Base-by-base conservation (phyloP, 1,140 invertebrate species). In the Hestina assimilis region DNA sequence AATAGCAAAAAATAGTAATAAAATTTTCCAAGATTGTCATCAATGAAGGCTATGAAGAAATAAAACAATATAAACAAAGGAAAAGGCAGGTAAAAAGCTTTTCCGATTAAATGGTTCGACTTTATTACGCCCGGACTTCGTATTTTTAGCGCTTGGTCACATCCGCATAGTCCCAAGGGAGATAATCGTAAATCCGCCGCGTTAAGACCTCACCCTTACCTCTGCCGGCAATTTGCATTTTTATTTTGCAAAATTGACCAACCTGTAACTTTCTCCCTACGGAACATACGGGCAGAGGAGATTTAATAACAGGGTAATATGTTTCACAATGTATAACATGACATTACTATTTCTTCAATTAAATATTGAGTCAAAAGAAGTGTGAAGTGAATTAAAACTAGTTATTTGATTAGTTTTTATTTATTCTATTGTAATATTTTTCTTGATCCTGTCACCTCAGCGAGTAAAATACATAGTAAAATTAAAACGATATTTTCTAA, bases 211-310 rank as follows among this genome's bases (percentile, higher is more conserved):
- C 33, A 38, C 33, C 12, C 33, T 38, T 21, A 35, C 45, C 29
- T 48, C 45, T 48, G 45, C 28, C 20, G 20, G 19, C 45, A 48
- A 48, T 48, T 48, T 48, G 45, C 17, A 48, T 48, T 48, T 48
- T 48, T 48, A 48, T 48, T 48, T 35, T 38, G 15, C 33, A 38
- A 14, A 38, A 38, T 14, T 17, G 33, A 19, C 33, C 33, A 17
- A 38, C 33, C 33, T 38, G 33, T 38, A 17, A 38, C 33, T 38
- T 38, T 17, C 19, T 38, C 33, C 33, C 33, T 38, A 3, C 17
- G 15, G 28, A 9, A 38, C 19, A n/a, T 2, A 38, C 33, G 12
- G 9, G 31, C 17, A 38, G 14, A 38, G 19, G n/a, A n/a, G n/a
- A n/a, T n/a, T n/a, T n/a, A n/a, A n/a, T n/a, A n/a, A n/a, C n/a